Percentiles rank a stretch among this genome's conserved stretches.
These are phyloP conservation scores for Dreissena rostriformis DNA, from an alignment of 1,140 invertebrate genomes.

Conservation along the genomic window DNA sequence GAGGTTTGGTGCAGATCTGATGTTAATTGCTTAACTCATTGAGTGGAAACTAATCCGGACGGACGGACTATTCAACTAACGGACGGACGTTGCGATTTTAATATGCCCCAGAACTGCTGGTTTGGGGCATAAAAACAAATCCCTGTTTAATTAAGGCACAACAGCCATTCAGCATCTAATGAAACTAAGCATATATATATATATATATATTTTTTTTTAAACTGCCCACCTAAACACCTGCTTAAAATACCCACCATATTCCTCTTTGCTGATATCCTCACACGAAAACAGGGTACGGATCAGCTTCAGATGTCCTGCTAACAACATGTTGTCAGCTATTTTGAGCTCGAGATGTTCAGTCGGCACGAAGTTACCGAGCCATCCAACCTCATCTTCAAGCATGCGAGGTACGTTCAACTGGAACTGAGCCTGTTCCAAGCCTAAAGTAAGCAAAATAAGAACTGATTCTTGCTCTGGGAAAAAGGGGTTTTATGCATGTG, in stretches of 20 bases:
- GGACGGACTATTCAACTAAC: no score
- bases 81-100: no score
- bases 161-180: no score
- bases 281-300: constrained; percentile 82
- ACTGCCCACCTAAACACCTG: background rate
- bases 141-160: background rate
- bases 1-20: no score
- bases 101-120: no score
- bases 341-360: constrained; percentile 73
- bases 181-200: no score
- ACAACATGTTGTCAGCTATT: constrained; percentile 81
- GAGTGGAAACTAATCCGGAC: no score
- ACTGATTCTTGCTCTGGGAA: background rate
- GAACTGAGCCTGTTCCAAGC: constrained; percentile 78
- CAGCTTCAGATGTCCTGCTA: constrained; percentile 83
- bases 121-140: no score
- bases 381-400: constrained; percentile 83
- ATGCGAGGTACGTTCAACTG: constrained; percentile 80
- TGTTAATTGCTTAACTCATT: no score
- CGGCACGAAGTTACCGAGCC: constrained; percentile 83
- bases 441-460: constrained; percentile 58
- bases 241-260: constrained; percentile 74
- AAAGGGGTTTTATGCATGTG: background rate
- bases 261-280: constrained; percentile 80
- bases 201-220: no score